A percentile compares a stretch with the other conserved stretches of the same genome.
Conservation (phyloP, 2,797 vertebrate genomes). For the Spinus olivaceus region DNA sequence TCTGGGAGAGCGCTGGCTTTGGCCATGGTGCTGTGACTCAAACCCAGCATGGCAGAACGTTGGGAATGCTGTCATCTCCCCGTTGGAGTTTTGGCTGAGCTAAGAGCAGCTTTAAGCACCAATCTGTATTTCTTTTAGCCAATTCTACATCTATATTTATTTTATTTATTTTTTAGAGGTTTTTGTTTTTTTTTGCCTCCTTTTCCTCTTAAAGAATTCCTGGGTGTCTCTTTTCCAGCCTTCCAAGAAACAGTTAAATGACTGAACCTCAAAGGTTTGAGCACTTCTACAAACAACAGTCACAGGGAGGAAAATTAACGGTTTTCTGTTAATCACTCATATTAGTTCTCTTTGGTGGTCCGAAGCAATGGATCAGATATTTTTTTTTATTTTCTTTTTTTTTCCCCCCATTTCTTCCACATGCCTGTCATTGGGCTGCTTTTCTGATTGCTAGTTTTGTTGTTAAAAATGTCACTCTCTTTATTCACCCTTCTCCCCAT, state of each 20-base stretch:
- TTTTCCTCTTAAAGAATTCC: background rate
- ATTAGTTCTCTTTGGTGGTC: conserved; percentile 83
- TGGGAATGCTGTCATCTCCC: background rate
- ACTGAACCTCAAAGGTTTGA: conserved; percentile 69
- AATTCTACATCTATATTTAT: background rate
- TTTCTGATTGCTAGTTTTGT: conserved; percentile 83
- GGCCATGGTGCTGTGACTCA: rapidly evolving
- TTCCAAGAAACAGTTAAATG: conserved; percentile 76
- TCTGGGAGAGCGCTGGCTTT: background rate
- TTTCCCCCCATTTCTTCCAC: conserved; percentile 75
- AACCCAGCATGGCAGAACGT: background rate
- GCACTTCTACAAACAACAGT: conserved; percentile 78
- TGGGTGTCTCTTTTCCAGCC: conserved; percentile 44
- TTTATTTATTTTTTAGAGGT: background rate
- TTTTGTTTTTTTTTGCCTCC: background rate
- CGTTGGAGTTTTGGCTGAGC: background rate
- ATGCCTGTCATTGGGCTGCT: conserved; percentile 74
- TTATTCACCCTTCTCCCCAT: conserved; percentile 64
- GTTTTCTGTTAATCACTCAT: conserved; percentile 81
- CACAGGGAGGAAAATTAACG: conserved; percentile 79
- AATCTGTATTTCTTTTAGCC: background rate
- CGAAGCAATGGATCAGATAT: conserved; percentile 71
- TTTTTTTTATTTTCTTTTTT: conserved; percentile 21
- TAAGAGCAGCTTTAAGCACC: background rate
- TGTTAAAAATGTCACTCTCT: conserved; percentile 81